phyloP scores from a whole-genome alignment of 2,113 vertebrate genomes.

The Pterocles gutturalis region DNA sequence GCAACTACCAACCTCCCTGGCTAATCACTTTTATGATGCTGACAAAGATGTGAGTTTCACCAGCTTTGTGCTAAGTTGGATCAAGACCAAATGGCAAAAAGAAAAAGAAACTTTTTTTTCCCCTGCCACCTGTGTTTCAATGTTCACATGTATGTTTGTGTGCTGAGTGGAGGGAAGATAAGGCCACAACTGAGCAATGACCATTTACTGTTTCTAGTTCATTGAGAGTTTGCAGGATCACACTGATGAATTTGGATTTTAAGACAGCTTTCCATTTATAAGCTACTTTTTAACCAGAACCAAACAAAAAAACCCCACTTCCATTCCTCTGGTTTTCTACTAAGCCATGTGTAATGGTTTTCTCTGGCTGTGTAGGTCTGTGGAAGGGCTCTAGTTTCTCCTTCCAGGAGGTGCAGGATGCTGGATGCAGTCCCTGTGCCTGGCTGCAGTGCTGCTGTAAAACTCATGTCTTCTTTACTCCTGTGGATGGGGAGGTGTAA shows the following conservation, averaged over 20 bases:
- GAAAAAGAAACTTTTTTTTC: neutral
- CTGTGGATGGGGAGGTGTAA: neutral
- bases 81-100: neutral
- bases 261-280: neutral
- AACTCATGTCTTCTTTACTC: neutral
- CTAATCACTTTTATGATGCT: neutral
- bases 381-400: neutral
- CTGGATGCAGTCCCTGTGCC: neutral
- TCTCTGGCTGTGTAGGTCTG: neutral
- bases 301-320: neutral
- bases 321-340: neutral
- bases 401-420: neutral
- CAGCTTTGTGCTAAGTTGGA: neutral
- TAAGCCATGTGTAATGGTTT: neutral
- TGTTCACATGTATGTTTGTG: neutral
- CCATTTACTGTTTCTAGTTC: neutral
- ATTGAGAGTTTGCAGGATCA: neutral
- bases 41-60: neutral
- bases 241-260: neutral
- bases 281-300: neutral
- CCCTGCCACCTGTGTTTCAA: neutral
- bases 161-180: neutral
- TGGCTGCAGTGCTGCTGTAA: accelerated
- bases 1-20: accelerated
- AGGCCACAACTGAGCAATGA: neutral